Percentiles rank a stretch among this genome's conserved stretches.
These are phyloP conservation scores for Nebria salina DNA, from an alignment of 2,888 invertebrate species.

Conservation along the genomic window DNA sequence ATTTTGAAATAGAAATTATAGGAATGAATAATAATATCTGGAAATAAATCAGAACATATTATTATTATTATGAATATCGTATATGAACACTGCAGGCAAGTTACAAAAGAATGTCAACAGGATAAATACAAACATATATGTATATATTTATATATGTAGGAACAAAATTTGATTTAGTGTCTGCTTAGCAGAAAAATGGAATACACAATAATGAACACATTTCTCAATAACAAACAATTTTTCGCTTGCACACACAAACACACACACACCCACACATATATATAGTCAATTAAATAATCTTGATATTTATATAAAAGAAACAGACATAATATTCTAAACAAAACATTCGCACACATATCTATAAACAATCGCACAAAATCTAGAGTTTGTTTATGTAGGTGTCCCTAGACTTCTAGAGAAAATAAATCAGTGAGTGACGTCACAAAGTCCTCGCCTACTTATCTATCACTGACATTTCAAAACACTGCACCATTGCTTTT, in stretches of 20 bases:
- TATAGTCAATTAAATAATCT: no score
- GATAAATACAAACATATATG: background rate
- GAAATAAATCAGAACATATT: conserved; percentile 13
- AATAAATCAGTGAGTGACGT: background rate
- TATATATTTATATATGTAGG: conserved; percentile 9
- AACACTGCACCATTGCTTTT: conserved; percentile 30
- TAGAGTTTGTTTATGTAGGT: background rate
- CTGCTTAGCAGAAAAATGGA: conserved; percentile 31
- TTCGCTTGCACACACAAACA: conserved; percentile 24
- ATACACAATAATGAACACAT: background rate
- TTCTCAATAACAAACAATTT: conserved; percentile 6
- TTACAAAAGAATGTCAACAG: conserved; percentile 39
- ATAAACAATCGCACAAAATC: background rate
- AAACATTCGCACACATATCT: background rate
- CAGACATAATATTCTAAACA: background rate
- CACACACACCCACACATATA: conserved; percentile 2
- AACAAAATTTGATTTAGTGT: conserved; percentile 39
- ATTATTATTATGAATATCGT: conserved; percentile 28
- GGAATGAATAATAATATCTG: background rate
- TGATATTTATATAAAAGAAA: background rate
- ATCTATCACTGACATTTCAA: background rate
- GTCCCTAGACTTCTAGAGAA: background rate
- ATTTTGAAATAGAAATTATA: background rate
- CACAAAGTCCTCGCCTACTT: background rate
- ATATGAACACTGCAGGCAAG: conserved; percentile 45